A percentile compares a stretch with the other conserved stretches of the same genome.
Conservation (phyloP, 2,113 vertebrate genomes). For the Bettongia penicillata region DNA sequence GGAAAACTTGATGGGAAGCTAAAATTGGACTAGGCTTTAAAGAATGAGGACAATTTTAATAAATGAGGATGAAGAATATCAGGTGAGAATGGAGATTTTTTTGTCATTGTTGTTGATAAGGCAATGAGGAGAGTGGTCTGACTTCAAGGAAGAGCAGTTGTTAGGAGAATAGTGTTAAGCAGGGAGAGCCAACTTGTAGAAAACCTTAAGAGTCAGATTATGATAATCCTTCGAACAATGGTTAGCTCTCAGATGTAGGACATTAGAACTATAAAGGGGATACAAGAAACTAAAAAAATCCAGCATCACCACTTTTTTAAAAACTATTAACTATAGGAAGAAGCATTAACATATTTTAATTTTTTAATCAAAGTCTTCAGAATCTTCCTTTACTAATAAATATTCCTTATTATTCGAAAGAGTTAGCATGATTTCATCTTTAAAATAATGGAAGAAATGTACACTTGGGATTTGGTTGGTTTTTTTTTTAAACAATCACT, state of each 20-base stretch:
- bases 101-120: background rate
- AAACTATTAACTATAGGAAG: background rate
- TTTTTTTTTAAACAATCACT: background rate
- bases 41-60: background rate
- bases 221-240: background rate
- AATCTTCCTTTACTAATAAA: background rate
- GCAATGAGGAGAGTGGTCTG: background rate
- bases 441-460: background rate
- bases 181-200: background rate
- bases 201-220: background rate
- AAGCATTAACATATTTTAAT: background rate
- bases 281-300: background rate
- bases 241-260: background rate
- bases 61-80: slow-evolving; percentile 4
- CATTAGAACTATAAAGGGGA: background rate
- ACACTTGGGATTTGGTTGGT: background rate
- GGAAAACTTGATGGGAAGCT: background rate
- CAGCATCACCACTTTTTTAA: background rate
- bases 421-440: background rate
- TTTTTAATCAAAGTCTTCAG: background rate
- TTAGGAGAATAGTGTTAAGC: background rate
- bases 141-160: background rate
- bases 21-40: background rate
- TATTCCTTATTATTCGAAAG: background rate
- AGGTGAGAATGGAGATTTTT: background rate